These are phyloP conservation scores for Gymnocephalus cernua DNA, from an alignment of 2,113 vertebrate species.

Conservation along the genomic window DNA sequence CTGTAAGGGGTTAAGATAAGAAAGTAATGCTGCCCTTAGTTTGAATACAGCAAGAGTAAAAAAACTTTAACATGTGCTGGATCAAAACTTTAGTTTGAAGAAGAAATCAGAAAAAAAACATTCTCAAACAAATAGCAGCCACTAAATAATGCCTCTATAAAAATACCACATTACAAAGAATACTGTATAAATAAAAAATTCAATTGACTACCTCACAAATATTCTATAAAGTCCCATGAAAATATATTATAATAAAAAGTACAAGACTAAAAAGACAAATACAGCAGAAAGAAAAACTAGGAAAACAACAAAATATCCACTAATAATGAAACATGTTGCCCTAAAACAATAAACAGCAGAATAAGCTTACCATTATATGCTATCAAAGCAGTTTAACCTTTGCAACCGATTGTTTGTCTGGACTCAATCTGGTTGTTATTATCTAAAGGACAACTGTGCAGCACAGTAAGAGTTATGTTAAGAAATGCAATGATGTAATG, in stretches of 20 bases:
- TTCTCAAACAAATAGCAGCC: too few species aligned
- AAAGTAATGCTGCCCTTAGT: background rate
- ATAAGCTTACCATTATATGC: background rate
- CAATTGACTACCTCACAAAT: background rate
- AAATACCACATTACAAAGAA: too few species aligned
- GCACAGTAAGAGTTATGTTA: constrained; percentile 47
- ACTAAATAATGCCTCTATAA: too few species aligned
- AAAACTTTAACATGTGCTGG: too few species aligned
- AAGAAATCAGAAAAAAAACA: too few species aligned
- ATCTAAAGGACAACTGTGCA: constrained; percentile 33
- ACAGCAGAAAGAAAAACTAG: background rate
- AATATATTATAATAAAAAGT: background rate
- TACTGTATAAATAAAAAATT: background rate
- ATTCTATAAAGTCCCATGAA: background rate
- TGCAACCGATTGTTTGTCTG: constrained; percentile 13
- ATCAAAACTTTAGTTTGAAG: too few species aligned
- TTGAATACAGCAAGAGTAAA: background rate
- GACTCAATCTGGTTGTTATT: constrained; percentile 35
- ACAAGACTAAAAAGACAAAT: background rate
- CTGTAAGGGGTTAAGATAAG: background rate
- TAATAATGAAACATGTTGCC: background rate
- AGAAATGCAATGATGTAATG: constrained; percentile 55
- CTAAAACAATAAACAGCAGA: background rate
- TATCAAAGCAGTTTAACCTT: constrained; percentile 22
- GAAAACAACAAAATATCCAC: background rate